These are phyloP conservation scores for Connochaetes taurinus DNA, from an alignment of 2,113 vertebrate genomes.

Conservation along the genomic window DNA sequence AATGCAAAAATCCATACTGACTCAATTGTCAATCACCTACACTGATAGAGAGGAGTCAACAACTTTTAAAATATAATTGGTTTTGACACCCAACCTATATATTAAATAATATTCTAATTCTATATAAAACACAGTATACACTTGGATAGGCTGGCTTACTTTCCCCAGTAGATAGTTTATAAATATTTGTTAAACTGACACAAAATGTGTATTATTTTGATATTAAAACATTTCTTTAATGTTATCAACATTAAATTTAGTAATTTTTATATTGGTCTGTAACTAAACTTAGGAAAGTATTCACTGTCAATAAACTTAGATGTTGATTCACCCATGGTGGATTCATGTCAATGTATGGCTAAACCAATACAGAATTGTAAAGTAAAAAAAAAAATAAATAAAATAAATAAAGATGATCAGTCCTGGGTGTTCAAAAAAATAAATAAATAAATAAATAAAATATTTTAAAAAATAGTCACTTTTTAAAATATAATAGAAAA, in stretches of 20 bases:
- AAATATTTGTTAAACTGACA: not conserved
- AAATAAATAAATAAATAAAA: too few species aligned
- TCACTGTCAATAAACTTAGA: not conserved
- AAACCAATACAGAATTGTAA: too few species aligned
- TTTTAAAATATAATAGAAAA: not conserved
- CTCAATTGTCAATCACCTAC: not conserved
- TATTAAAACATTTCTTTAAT: not conserved
- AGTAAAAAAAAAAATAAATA: too few species aligned
- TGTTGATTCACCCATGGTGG: not conserved
- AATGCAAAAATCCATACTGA: not conserved
- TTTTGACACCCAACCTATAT: not conserved
- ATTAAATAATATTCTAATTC: not conserved
- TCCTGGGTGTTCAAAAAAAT: too few species aligned
- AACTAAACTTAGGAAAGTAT: not conserved
- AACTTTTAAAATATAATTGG: constrained; percentile 2
- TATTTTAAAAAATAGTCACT: not conserved
- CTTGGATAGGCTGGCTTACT: not conserved
- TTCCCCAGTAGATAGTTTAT: not conserved
- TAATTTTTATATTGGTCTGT: not conserved
- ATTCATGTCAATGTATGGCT: too few species aligned
- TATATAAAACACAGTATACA: not conserved
- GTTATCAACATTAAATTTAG: not conserved
- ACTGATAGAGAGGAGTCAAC: not conserved
- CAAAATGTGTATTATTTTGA: not conserved
- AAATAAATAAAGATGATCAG: too few species aligned